Evolutionary conservation across 2,797 vertebrate species (phyloP).

Genomic region (Tragopan temminckii): DNA sequence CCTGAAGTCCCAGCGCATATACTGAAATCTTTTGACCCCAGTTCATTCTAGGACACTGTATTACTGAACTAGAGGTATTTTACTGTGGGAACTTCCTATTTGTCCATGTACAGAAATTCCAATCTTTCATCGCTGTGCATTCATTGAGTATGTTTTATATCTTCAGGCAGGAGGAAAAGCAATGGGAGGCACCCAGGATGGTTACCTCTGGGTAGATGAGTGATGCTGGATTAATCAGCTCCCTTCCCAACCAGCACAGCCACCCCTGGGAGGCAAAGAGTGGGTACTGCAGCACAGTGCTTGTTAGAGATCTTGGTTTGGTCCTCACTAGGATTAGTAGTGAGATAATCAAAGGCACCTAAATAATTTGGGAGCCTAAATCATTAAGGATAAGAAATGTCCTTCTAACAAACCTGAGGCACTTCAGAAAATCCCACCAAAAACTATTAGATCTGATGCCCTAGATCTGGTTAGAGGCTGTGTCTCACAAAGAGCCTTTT

Average conservation of each 20-base stretch:
- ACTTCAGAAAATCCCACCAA: not conserved
- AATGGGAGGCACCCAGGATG: not conserved
- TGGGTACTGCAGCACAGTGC: not conserved
- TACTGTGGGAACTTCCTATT: not conserved
- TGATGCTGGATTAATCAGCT: not conserved
- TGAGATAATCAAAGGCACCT: not conserved
- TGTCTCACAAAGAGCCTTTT: not conserved
- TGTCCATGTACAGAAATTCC: not conserved
- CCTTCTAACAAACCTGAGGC: not conserved
- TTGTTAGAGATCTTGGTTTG: conserved; percentile 1
- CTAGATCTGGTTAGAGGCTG: not conserved
- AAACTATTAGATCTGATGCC: not conserved
- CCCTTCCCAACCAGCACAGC: not conserved
- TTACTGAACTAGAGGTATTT: not conserved
- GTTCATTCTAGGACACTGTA: not conserved
- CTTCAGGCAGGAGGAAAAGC: not conserved
- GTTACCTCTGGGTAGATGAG: not conserved
- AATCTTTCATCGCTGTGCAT: not conserved
- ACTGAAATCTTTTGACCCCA: not conserved
- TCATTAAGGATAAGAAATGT: conserved; percentile 19
- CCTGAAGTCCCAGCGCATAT: not conserved
- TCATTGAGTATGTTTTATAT: not conserved
- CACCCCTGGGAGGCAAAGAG: not conserved
- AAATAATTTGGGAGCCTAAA: conserved; percentile 32
- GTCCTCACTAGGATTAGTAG: not conserved